phyloP scores from a whole-genome alignment of 2,888 invertebrate species.

The Halictus ligatus region DNA sequence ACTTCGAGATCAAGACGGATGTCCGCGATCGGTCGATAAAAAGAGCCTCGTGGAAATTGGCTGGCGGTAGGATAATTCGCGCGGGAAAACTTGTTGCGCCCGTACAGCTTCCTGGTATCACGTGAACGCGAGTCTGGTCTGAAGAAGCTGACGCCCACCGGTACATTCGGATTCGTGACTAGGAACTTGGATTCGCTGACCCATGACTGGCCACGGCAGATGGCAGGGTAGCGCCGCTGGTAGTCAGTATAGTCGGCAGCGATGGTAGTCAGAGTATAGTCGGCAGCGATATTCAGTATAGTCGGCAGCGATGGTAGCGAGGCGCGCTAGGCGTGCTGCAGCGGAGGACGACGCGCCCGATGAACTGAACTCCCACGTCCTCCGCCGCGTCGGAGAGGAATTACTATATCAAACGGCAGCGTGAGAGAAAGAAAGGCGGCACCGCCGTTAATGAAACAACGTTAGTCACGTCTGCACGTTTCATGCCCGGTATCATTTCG shows the following conservation, averaged over 20 bases:
- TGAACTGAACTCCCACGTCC: conserved; percentile 74
- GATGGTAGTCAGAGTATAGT: not conserved
- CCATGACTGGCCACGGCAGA: conserved; percentile 78
- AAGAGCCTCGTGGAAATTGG: not conserved
- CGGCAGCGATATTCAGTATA: not conserved
- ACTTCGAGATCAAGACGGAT: not conserved
- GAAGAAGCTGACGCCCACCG: conserved; percentile 67
- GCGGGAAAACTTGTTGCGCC: conserved; percentile 38
- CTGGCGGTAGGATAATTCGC: not conserved
- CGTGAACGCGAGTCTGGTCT: conserved; percentile 63
- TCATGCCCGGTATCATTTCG: conserved; percentile 59
- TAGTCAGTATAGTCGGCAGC: not conserved
- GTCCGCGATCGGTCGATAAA: not conserved
- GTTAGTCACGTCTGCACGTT: conserved; percentile 70
- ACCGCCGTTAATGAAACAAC: conserved; percentile 68
- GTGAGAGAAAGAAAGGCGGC: conserved; percentile 67
- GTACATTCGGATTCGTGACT: conserved; percentile 82
- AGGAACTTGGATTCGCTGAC: conserved; percentile 82
- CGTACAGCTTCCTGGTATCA: conserved; percentile 57
- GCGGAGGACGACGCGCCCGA: conserved; percentile 69
- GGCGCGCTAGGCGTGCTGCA: conserved; percentile 27
- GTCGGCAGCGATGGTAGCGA: not conserved
- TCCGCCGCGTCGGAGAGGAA: conserved; percentile 60
- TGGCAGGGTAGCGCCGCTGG: conserved; percentile 41
- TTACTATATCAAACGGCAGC: conserved; percentile 70